Evolutionary conservation across 2,888 invertebrate genomes (phyloP), one percentile per base, ranked within the genome.

Genomic region (Seira ritae): DNA sequence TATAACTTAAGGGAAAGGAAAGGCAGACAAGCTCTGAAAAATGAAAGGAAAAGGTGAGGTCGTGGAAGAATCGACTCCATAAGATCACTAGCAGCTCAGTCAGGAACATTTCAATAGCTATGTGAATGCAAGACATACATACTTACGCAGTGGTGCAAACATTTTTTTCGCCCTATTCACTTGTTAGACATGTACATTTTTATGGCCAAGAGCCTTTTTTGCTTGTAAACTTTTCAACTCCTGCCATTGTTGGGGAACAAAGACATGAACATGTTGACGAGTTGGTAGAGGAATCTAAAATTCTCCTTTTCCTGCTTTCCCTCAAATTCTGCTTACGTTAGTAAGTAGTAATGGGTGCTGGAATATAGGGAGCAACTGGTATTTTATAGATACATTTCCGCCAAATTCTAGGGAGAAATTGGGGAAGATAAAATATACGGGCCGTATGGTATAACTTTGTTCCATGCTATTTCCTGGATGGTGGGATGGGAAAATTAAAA

Each of bases 351-450:
- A n/a, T n/a, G n/a, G n/a, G n/a, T n/a, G n/a, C n/a, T n/a, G n/a
- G n/a, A n/a, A n/a, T n/a, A n/a, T n/a, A n/a, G n/a, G n/a, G 70
- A 70, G 82, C 82, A 82, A 82, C 82, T 82, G 82, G 82, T 82
- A 76, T 62, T 82, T 82, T 78, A 68, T 82, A 82, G 76, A 67
- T 77, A 42, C 72, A 76, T 46, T 22, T 20, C 1, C 22, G 15
- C 20, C 12, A 22, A 8, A 23, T 69, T 17, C 23, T 42, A 19
- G 20, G 24, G 46, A 67, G 37, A 66, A 66, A 50, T 71, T n/a
- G 42, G 46, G 55, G n/a, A 66, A n/a, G n/a, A n/a, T n/a, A n/a
- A n/a, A n/a, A n/a, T n/a, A n/a, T n/a, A n/a, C n/a, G n/a, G n/a
- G n/a, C n/a, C n/a, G n/a, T n/a, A n/a, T n/a, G n/a, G n/a, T n/a